A percentile compares a stretch with the other conserved stretches of the same genome.
Evolutionary conservation across 2,888 invertebrate species (phyloP).

Genomic region (Doris montereyensis): DNA sequence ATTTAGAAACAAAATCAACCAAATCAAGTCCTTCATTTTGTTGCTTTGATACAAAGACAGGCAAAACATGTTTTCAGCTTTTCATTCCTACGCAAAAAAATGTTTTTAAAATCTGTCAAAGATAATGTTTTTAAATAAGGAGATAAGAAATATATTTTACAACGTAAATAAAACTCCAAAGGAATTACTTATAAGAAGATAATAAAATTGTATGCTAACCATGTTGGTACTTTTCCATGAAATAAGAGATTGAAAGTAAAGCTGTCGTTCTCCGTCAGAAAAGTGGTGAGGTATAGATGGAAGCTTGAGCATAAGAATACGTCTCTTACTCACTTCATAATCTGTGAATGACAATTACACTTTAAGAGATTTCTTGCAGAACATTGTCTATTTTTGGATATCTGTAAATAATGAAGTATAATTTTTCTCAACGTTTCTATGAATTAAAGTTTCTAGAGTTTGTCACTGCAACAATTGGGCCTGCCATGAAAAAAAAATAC

Average conservation of each 20-base stretch:
- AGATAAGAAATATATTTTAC: not conserved
- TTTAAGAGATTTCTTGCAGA: too few species aligned
- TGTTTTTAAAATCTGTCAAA: not conserved
- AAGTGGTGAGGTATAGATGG: constrained; percentile 64
- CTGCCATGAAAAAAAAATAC: too few species aligned
- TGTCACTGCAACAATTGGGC: too few species aligned
- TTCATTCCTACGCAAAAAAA: not conserved
- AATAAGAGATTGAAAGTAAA: constrained; percentile 70
- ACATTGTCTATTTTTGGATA: too few species aligned
- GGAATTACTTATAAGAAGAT: too few species aligned
- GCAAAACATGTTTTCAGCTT: not conserved
- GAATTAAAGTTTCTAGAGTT: too few species aligned
- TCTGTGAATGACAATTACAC: constrained; percentile 48
- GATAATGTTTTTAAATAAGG: not conserved
- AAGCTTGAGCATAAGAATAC: constrained; percentile 61
- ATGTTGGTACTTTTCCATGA: constrained; percentile 67
- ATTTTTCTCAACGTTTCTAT: too few species aligned
- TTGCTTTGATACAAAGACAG: too few species aligned
- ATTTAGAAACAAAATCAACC: too few species aligned
- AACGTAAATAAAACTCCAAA: not conserved
- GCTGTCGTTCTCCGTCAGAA: constrained; percentile 63
- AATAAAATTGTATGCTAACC: constrained; percentile 54
- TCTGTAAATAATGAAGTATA: too few species aligned
- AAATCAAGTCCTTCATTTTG: too few species aligned
- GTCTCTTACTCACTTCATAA: constrained; percentile 63